Percentiles rank a stretch among this genome's conserved stretches.
phyloP scores from a whole-genome alignment of 2,797 vertebrate genomes.

The Hoplostethus mediterraneus region DNA sequence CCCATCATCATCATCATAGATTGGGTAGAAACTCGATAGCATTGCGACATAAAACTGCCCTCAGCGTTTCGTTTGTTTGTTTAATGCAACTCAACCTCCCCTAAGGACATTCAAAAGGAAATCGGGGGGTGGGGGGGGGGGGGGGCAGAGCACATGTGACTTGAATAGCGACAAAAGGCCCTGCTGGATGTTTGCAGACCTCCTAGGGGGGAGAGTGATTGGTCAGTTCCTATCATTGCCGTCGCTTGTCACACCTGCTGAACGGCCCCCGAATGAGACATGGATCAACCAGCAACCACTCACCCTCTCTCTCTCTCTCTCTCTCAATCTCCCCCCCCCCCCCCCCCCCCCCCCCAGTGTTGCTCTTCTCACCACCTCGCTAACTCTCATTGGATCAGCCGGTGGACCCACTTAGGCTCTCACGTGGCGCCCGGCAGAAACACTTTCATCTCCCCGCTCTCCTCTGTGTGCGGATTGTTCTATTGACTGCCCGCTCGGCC shows the following conservation, averaged over 20 bases:
- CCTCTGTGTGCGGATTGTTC: conserved; percentile 50
- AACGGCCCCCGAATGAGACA: no score
- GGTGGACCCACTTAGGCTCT: conserved; percentile 53
- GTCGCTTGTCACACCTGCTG: conserved; percentile 78
- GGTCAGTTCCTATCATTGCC: conserved; percentile 73
- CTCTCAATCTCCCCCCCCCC: conserved; percentile 9
- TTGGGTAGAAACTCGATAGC: conserved; percentile 22
- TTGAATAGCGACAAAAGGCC: conserved; percentile 71
- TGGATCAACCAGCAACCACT: conserved; percentile 42
- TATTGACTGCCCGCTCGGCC: conserved; percentile 44
- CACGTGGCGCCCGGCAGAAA: conserved; percentile 54
- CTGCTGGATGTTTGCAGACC: conserved; percentile 69
- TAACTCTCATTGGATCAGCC: conserved; percentile 9
- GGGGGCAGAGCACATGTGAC: conserved; percentile 40
- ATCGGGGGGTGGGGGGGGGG: neutral
- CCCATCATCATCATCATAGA: conserved; percentile 34
- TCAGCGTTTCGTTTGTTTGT: conserved; percentile 7
- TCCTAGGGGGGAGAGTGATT: conserved; percentile 74
- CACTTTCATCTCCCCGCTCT: conserved; percentile 64
- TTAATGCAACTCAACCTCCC: neutral
- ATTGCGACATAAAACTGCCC: conserved; percentile 8
- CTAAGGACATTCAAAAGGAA: conserved; percentile 17
- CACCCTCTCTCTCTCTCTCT: conserved; percentile 1
- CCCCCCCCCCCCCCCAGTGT: conserved; percentile 8
- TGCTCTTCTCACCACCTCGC: conserved; percentile 49